Base-by-base conservation (phyloP, 2,888 invertebrate species). In the Pomacea canaliculata region DNA sequence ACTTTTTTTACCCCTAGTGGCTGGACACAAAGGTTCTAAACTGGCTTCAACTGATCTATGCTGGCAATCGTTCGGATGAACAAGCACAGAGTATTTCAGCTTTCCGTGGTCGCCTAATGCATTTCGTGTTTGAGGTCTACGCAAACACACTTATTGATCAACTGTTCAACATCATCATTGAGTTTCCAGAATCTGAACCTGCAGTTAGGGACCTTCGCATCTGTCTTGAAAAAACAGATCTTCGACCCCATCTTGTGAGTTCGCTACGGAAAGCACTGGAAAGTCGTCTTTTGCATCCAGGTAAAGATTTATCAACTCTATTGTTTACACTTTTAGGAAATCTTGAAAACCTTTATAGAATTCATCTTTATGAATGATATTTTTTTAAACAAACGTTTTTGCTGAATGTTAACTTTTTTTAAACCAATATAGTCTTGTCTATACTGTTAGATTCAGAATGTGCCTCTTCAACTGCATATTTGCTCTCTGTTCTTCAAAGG, bases 81-180 rank as follows among this genome's bases (percentile, higher is more conserved):
- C 83, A 82, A 27, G 78, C 83, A 1, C 85, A 85, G 68, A 84
- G 86, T 74, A 85, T 88, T 37, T 80, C 81, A 16, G 85, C 87
- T 49, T 89, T 88, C 80, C 86, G 89, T 81, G 90, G 89, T 72
- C 87, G 90, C 71, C 91, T 97, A 27, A 93, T 93, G 49, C 95
- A 96, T 89, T 95, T 94, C 89, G 92, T 98, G 80, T 96, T 95
- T 88, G 96, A 97, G 89, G 95, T 95, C 56, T 98, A 97, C 87
- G 97, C 97, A 12, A 94, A 94, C 90, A 93, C 95, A 72, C 93
- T 97, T 73, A 97, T 97, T 81, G 95, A 96, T 83, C 97, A 98
- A 89, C 93, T 98, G 73, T 98, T 98, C 89, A 96, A 96, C 87
- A 98, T 98, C 78, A 97, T 98, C 76, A 97, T 98, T 84, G 98